These are phyloP conservation scores for Amphipoea lucens DNA, from an alignment of 2,888 invertebrate species.

Conservation along the genomic window DNA sequence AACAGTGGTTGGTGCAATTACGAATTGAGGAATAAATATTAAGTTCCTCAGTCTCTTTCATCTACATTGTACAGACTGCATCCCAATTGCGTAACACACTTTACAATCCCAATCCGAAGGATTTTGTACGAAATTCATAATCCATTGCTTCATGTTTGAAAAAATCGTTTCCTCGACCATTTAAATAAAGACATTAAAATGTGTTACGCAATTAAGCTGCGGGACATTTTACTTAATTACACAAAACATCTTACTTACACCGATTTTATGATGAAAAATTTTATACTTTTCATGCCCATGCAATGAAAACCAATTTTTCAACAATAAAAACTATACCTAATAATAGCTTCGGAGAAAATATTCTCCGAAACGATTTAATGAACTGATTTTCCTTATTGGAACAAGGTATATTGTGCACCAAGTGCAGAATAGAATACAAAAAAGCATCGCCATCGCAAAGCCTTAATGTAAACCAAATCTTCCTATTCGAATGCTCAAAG, in stretches of 20 bases:
- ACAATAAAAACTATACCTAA: background rate
- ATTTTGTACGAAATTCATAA: background rate
- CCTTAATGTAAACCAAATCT: slow-evolving; percentile 31
- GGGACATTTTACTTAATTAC: background rate
- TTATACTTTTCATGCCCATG: background rate
- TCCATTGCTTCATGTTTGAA: background rate
- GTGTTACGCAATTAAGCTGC: background rate
- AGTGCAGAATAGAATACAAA: slow-evolving; percentile 22
- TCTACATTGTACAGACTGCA: background rate
- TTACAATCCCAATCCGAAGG: background rate
- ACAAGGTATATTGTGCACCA: background rate
- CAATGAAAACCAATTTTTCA: background rate
- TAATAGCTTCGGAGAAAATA: too few species aligned
- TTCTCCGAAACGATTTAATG: background rate
- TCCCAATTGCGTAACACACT: background rate
- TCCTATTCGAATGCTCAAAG: slow-evolving; percentile 65
- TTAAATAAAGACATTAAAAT: background rate
- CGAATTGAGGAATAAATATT: too few species aligned
- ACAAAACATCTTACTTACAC: background rate
- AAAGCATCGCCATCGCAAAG: slow-evolving; percentile 11
- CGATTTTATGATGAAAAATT: too few species aligned
- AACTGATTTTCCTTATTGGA: background rate
- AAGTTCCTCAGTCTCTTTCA: background rate
- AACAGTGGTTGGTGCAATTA: too few species aligned
- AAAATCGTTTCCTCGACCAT: background rate